These are phyloP conservation scores for Serilophus lunatus DNA, from an alignment of 2,113 vertebrate genomes.

Conservation along the genomic window DNA sequence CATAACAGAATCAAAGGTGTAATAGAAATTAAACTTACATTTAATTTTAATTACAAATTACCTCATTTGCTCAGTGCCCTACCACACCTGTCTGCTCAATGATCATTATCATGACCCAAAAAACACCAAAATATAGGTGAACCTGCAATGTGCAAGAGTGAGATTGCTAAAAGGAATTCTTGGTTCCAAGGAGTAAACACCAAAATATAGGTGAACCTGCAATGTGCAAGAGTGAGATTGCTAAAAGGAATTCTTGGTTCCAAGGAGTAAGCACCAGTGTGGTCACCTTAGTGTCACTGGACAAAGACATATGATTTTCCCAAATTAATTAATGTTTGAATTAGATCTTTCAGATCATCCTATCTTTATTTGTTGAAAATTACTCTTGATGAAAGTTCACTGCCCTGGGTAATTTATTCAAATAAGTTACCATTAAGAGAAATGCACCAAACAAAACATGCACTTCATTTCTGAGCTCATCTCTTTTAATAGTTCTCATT, in stretches of 20 bases:
- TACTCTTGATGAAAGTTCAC: not conserved
- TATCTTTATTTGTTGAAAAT: not conserved
- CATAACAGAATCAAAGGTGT: slow-evolving; percentile 42
- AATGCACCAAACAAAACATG: not conserved
- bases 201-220: not conserved
- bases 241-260: not conserved
- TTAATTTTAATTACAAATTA: slow-evolving; percentile 55
- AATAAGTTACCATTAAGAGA: not conserved
- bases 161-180: not conserved
- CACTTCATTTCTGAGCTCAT: not conserved
- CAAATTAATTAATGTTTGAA: not conserved
- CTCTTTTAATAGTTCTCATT: not conserved
- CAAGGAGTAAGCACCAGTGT: not conserved
- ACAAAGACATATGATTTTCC: not conserved
- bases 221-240: not conserved
- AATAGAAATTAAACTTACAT: slow-evolving; percentile 45
- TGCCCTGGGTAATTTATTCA: not conserved
- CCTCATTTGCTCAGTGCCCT: not conserved
- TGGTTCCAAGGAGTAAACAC: not conserved
- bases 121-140: not conserved
- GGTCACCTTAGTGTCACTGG: not conserved
- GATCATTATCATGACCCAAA: not conserved
- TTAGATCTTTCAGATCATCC: not conserved
- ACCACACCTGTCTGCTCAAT: not conserved
- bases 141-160: not conserved